Conservation (phyloP, 2,888 invertebrate genomes). For the Marronus borbonicus region DNA sequence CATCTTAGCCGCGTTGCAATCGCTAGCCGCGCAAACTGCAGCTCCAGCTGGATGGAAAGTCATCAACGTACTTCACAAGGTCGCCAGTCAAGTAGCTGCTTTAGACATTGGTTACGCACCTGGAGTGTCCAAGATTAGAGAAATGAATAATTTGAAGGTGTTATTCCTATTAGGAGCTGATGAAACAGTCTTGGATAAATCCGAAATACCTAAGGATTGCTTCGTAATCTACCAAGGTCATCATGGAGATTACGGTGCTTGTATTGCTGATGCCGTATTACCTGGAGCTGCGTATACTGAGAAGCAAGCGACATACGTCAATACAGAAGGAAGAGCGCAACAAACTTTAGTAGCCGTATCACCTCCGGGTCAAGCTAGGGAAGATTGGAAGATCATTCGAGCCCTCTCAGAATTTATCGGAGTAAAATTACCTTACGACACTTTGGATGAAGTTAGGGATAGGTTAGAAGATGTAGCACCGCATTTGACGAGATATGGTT, state of each 20-base stretch:
- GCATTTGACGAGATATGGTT: slow-evolving; percentile 88
- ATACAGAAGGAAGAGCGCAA: slow-evolving; percentile 97
- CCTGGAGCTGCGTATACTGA: slow-evolving; percentile 99
- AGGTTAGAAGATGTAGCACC: slow-evolving; percentile 91
- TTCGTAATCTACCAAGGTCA: slow-evolving; percentile 96
- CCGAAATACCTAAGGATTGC: slow-evolving; percentile 85
- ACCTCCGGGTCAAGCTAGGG: slow-evolving; percentile 93
- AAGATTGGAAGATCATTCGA: slow-evolving; percentile 98
- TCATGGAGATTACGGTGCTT: slow-evolving; percentile 96
- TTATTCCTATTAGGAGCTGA: slow-evolving; percentile 97
- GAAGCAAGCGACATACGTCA: slow-evolving; percentile 97
- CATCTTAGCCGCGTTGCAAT: slow-evolving; percentile 82
- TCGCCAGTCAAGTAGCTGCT: slow-evolving; percentile 94
- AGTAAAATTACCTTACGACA: slow-evolving; percentile 84
- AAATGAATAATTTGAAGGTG: slow-evolving; percentile 79
- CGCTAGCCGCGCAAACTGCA: slow-evolving; percentile 77
- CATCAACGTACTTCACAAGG: slow-evolving; percentile 94
- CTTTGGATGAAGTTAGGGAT: slow-evolving; percentile 84
- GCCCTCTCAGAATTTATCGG: slow-evolving; percentile 93
- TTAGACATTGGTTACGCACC: slow-evolving; percentile 94
- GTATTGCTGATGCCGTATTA: slow-evolving; percentile 92
- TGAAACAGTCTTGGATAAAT: slow-evolving; percentile 82
- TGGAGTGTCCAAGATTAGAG: slow-evolving; percentile 76
- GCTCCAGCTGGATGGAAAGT: slow-evolving; percentile 78
- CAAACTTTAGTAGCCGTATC: slow-evolving; percentile 90